These are phyloP conservation scores for Cynoglossus semilaevis DNA, from an alignment of 2,113 vertebrate genomes.

Conservation along the genomic window DNA sequence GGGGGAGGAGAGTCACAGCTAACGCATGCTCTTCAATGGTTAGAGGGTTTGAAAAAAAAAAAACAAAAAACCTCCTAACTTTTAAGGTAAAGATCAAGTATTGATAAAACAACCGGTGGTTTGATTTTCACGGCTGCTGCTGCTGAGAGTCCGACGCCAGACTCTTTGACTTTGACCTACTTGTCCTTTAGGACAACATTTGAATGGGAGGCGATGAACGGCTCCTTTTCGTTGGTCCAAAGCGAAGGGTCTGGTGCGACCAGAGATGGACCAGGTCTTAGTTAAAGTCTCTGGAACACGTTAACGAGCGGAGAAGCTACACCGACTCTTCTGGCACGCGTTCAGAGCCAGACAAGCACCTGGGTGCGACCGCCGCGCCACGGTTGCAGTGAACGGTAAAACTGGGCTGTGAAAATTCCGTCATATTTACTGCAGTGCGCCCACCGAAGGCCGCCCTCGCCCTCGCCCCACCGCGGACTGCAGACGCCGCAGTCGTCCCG, in stretches of 20 bases:
- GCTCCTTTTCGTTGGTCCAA: slow-evolving; percentile 10
- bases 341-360: slow-evolving; percentile 80
- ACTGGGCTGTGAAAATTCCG: slow-evolving; percentile 41
- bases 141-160: background rate
- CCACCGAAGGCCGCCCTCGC: slow-evolving; percentile 44
- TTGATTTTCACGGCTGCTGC: slow-evolving; percentile 1
- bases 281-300: background rate
- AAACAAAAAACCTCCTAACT: slow-evolving; percentile 15
- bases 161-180: slow-evolving; percentile 10
- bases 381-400: slow-evolving; percentile 80
- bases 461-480: slow-evolving; percentile 28
- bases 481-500: slow-evolving; percentile 2
- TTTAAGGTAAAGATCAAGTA: slow-evolving; percentile 10
- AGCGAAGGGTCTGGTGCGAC: background rate
- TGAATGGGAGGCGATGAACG: background rate
- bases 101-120: slow-evolving; percentile 3
- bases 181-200: slow-evolving; percentile 14
- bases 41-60: slow-evolving; percentile 30
- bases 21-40: slow-evolving; percentile 38
- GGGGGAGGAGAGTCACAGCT: slow-evolving; percentile 40
- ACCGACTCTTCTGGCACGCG: slow-evolving; percentile 67
- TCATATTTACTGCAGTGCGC: slow-evolving; percentile 47
- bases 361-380: slow-evolving; percentile 81
- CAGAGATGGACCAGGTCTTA: background rate
- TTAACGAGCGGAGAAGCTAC: slow-evolving; percentile 17